These are phyloP conservation scores for Perizoma affinitatum DNA, from an alignment of 2,888 invertebrate species.

Conservation along the genomic window DNA sequence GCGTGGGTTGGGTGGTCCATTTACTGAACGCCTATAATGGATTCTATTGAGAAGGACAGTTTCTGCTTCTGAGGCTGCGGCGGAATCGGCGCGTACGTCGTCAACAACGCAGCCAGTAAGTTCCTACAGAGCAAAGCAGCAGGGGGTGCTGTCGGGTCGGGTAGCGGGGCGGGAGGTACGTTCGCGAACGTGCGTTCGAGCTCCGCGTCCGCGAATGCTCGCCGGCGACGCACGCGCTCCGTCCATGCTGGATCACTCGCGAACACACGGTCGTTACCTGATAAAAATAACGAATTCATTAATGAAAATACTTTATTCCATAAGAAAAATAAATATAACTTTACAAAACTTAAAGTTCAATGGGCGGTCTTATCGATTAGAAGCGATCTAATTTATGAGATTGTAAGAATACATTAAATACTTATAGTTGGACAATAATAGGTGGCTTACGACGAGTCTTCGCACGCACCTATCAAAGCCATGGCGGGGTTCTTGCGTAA, in stretches of 20 bases:
- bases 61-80: constrained; percentile 63
- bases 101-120: constrained; percentile 70
- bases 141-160: constrained; percentile 47
- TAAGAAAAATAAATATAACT: too few relatives aligned
- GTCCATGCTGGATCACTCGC: constrained; percentile 72
- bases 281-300: not conserved
- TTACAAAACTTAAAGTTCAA: too few relatives aligned
- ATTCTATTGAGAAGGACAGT: constrained; percentile 87
- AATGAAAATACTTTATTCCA: too few relatives aligned
- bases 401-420: too few relatives aligned
- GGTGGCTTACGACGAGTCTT: too few relatives aligned
- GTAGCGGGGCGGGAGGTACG: constrained; percentile 28
- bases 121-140: constrained; percentile 78
- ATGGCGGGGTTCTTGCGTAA: too few relatives aligned
- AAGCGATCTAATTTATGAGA: too few relatives aligned
- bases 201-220: constrained; percentile 88
- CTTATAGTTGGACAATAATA: too few relatives aligned
- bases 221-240: constrained; percentile 82
- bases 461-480: too few relatives aligned
- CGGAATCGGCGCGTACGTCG: constrained; percentile 65
- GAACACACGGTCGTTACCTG: constrained; percentile 54
- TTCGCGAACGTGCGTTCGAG: constrained; percentile 80
- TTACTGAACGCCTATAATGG: constrained; percentile 86
- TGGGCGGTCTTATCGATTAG: too few relatives aligned
- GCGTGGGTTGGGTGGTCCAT: not conserved